These are phyloP conservation scores for Limnephilus rhombicus DNA, from an alignment of 2,888 invertebrate genomes.

Conservation along the genomic window DNA sequence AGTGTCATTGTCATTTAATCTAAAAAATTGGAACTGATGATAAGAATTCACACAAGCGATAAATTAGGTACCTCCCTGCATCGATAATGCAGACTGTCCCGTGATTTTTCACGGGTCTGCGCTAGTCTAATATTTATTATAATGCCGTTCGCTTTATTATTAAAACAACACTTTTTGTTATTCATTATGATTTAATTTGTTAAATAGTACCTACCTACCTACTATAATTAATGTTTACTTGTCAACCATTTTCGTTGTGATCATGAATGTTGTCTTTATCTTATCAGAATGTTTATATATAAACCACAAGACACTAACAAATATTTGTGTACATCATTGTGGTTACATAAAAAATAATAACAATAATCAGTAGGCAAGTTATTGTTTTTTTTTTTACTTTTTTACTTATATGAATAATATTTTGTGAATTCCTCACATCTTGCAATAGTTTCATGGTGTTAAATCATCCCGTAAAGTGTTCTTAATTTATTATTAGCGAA, in stretches of 20 bases:
- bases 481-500: background rate
- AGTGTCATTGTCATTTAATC: too few species aligned
- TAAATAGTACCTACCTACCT: too few species aligned
- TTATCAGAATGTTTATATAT: background rate
- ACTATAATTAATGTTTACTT: background rate
- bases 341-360: background rate
- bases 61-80: too few species aligned
- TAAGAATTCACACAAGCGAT: too few species aligned
- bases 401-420: background rate
- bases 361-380: background rate
- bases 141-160: too few species aligned
- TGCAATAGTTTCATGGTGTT: background rate
- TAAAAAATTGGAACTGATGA: too few species aligned
- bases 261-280: background rate
- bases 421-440: background rate
- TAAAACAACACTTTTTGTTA: too few species aligned
- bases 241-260: background rate
- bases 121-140: too few species aligned
- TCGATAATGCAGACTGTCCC: too few species aligned
- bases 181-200: too few species aligned
- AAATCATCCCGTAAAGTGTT: background rate
- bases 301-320: background rate
- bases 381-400: background rate
- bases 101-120: too few species aligned
- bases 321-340: background rate